These are phyloP conservation scores for Pantherophis guttatus DNA, from an alignment of 2,113 vertebrate genomes.

Conservation along the genomic window DNA sequence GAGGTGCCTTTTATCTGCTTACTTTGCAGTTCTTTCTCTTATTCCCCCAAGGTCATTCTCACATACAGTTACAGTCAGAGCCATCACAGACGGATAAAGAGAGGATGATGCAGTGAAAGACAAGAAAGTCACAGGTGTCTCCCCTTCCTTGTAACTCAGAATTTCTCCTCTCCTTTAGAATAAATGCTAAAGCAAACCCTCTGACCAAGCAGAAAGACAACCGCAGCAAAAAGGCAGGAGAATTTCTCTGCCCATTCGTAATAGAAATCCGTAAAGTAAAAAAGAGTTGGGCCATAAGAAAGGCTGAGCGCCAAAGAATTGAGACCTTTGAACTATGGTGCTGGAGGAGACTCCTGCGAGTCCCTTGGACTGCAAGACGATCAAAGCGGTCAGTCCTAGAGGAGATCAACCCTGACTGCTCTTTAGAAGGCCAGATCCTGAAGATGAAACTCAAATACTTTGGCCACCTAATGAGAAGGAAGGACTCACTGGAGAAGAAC, in stretches of 20 bases:
- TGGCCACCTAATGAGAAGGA: too few species aligned
- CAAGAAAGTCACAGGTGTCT: neutral
- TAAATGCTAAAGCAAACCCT: neutral
- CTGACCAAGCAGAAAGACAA: neutral
- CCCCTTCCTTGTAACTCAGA: neutral
- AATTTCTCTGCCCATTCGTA: neutral
- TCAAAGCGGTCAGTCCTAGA: too few species aligned
- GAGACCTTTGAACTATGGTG: too few species aligned
- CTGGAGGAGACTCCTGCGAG: too few species aligned
- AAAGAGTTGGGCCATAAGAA: too few species aligned
- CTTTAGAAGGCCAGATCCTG: too few species aligned
- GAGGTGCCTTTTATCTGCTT: neutral
- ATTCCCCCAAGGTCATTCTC: neutral
- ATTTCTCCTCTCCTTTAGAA: neutral
- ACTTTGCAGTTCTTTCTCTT: neutral
- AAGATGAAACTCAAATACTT: too few species aligned
- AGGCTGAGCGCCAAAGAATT: too few species aligned
- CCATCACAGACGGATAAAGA: neutral
- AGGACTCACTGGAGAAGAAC: too few species aligned
- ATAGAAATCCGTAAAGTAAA: neutral
- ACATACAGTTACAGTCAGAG: neutral
- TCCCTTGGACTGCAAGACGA: too few species aligned
- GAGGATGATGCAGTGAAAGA: neutral
- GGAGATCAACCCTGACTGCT: too few species aligned
- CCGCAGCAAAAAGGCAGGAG: neutral